Evolutionary conservation across 2,113 vertebrate genomes (phyloP), one percentile per base, ranked within the genome.

Genomic region (Heterotilapia buettikoferi): DNA sequence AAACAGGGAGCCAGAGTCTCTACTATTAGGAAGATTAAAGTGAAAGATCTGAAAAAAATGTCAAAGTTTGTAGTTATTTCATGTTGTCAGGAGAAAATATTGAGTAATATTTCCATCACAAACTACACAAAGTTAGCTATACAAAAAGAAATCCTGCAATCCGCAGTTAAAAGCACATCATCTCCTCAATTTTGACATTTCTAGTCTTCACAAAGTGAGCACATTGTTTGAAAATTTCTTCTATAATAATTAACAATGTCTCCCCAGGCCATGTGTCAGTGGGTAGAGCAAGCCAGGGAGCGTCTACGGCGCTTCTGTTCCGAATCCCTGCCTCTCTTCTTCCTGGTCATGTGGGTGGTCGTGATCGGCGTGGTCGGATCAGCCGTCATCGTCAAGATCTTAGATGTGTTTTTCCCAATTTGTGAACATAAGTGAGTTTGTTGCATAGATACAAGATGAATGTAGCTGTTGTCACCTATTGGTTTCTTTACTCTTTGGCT

Each of bases 181-280:
- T 19, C 26, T 50, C 45, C 18, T 19, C 26, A 78, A 68, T 31
- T 78, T 7, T 29, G 73, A 50, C 16, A 12, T 10, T 78, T 50
- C 43, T 78, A 50, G 26, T 50, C 43, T 78, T n/a, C 26, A 78
- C 6, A 78, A 78, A 76, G 71, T 50, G 43, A 29, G 43, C 71
- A 13, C 73, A 52, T 52, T 52, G 16, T 50, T 50, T 19, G 71
- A 47, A 78, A 50, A 78, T 31, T 47, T 78, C 16, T 78, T 78
- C 16, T 10, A 50, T 29, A 47, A 78, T 50, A 78, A 19, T 29
- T 73, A 2, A 7, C 90, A 11, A 76, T n/a, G 13, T 21, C 7
- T 86, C 91, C 89, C 47, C 76, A 99, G 98, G 98, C 97, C 76
- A 96, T 98, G 96, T 99, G 98, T 94, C 97, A 96, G 61, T 98